phyloP scores from a whole-genome alignment of 2,888 invertebrate species.

The Hydropsyche betteni region DNA sequence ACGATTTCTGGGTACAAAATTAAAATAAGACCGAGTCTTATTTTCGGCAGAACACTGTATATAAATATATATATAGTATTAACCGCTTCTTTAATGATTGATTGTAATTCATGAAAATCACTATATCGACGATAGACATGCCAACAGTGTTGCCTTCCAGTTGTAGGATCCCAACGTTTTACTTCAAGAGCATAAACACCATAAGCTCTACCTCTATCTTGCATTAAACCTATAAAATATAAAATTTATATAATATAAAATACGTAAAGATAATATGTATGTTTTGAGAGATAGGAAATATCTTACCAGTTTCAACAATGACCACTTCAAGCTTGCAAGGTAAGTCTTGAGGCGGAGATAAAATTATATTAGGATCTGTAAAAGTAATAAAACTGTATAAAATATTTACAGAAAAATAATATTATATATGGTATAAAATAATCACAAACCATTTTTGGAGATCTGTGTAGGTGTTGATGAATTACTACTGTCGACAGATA shows the following conservation, averaged over 20 bases:
- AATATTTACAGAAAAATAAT: too few relatives aligned
- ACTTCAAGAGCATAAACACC: conserved; percentile 90
- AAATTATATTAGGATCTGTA: neutral
- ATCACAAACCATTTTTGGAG: neutral
- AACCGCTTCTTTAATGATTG: conserved; percentile 79
- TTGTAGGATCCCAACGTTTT: conserved; percentile 69
- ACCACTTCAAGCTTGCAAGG: conserved; percentile 46
- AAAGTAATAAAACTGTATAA: neutral
- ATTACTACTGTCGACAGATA: neutral
- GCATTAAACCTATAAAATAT: conserved; percentile 71
- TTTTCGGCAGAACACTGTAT: too few relatives aligned
- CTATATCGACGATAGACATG: conserved; percentile 93
- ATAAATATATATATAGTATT: too few relatives aligned
- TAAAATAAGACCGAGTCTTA: too few relatives aligned
- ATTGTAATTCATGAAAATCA: conserved; percentile 91
- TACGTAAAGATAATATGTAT: conserved; percentile 18
- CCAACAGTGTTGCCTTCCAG: conserved; percentile 81
- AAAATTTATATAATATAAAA: neutral
- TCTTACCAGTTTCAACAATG: conserved; percentile 47
- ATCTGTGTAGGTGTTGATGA: neutral
- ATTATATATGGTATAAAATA: neutral
- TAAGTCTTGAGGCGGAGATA: conserved; percentile 32
- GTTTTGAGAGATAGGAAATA: neutral
- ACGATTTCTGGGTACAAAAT: too few relatives aligned
- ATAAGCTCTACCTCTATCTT: conserved; percentile 85